phyloP scores from a whole-genome alignment of 2,888 invertebrate genomes.

The Crioceris asparagi region DNA sequence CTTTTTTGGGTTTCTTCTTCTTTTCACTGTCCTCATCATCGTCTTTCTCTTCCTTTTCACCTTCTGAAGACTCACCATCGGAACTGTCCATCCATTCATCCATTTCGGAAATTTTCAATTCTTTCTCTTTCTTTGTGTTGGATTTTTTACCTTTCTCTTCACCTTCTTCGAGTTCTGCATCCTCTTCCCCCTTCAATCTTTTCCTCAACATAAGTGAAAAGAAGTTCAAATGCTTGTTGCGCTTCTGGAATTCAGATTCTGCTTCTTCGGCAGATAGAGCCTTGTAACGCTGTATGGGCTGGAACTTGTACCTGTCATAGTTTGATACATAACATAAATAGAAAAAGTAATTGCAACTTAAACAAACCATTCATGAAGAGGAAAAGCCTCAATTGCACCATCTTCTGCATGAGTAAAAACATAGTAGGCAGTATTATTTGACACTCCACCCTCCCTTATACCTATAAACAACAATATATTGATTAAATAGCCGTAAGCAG shows the following conservation, averaged over 20 bases:
- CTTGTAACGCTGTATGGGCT: constrained; percentile 83
- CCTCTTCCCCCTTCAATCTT: constrained; percentile 50
- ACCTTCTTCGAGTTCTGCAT: constrained; percentile 21
- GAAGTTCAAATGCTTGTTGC: constrained; percentile 92
- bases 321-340: neutral
- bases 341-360: neutral
- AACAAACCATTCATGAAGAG: constrained; percentile 80
- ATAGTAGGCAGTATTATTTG: constrained; percentile 95
- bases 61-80: constrained; percentile 69
- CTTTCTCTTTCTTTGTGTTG: constrained; percentile 33
- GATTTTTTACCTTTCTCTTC: constrained; percentile 23
- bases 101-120: constrained; percentile 85
- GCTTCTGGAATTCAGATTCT: constrained; percentile 89
- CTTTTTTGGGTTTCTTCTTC: constrained; percentile 41
- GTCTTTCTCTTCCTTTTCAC: constrained; percentile 55
- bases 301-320: constrained; percentile 72
- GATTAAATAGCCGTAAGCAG: neutral
- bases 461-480: constrained; percentile 41
- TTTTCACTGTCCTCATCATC: constrained; percentile 55
- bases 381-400: constrained; percentile 91
- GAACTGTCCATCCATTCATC: constrained; percentile 82
- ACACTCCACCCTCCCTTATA: constrained; percentile 88
- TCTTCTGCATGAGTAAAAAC: constrained; percentile 95
- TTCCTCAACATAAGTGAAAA: constrained; percentile 92
- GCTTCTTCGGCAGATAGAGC: constrained; percentile 95